Conservation (phyloP, 2,888 invertebrate species). For the Muscina levida region DNA sequence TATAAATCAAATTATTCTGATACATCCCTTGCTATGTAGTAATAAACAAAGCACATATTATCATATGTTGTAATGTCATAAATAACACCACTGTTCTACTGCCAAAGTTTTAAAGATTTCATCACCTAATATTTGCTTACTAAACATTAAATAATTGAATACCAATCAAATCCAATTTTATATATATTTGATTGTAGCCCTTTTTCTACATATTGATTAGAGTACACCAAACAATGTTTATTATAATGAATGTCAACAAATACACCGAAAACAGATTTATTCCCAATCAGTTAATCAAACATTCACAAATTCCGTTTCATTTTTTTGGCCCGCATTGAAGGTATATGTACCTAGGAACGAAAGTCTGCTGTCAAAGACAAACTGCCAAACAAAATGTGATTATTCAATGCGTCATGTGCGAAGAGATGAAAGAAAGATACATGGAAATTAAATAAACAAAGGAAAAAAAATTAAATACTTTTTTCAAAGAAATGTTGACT, state of each 20-base stretch:
- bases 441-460: conserved; percentile 1
- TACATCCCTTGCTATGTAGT: too few relatives aligned
- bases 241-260: conserved; percentile 21
- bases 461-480: conserved; percentile 56
- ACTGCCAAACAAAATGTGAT: conserved; percentile 15
- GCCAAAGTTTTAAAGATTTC: too few relatives aligned
- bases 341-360: too few relatives aligned
- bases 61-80: too few relatives aligned
- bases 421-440: conserved; percentile 16
- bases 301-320: conserved; percentile 6
- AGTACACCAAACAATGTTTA: background rate
- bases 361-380: conserved; percentile 12
- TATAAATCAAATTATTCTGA: too few relatives aligned
- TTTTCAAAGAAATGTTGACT: conserved; percentile 23
- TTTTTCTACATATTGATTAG: background rate
- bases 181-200: too few relatives aligned
- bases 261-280: conserved; percentile 24
- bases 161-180: too few relatives aligned
- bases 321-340: background rate
- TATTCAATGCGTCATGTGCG: conserved; percentile 48
- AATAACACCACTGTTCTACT: too few relatives aligned
- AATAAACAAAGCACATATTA: too few relatives aligned
- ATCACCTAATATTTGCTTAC: too few relatives aligned
- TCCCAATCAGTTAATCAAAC: conserved; percentile 57
- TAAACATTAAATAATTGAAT: too few relatives aligned